A percentile compares a stretch with the other conserved stretches of the same genome.
Conservation (phyloP, 1,140 invertebrate species). For the Calephelis virginiensis region DNA sequence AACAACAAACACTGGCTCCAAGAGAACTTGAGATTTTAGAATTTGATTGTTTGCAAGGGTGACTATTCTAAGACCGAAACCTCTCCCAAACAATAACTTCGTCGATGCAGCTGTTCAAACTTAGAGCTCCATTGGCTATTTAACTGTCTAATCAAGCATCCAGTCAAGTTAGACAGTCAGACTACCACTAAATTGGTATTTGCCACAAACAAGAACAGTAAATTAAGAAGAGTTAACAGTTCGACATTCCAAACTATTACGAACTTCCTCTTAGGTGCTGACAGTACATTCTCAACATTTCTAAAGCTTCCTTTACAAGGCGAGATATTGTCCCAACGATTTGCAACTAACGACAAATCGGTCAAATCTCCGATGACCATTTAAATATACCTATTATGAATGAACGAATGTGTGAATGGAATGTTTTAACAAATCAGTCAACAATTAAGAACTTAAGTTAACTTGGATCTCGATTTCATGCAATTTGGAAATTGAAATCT, state of each 20-base stretch:
- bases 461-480: too few relatives aligned
- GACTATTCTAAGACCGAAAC: slow-evolving; percentile 7
- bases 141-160: slow-evolving; percentile 45
- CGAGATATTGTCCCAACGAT: not conserved
- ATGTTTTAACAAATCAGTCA: not conserved
- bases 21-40: not conserved
- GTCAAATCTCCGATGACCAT: not conserved
- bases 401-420: too few relatives aligned
- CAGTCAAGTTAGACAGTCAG: slow-evolving; percentile 47
- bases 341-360: not conserved
- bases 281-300: slow-evolving; percentile 39
- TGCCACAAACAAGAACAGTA: slow-evolving; percentile 69
- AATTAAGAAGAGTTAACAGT: slow-evolving; percentile 66
- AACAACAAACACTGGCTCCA: not conserved
- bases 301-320: not conserved
- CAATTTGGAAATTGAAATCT: too few relatives aligned
- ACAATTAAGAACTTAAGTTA: too few relatives aligned
- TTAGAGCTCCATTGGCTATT: slow-evolving; percentile 50
- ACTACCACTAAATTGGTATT: slow-evolving; percentile 68
- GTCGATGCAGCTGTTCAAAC: slow-evolving; percentile 37
- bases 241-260: slow-evolving; percentile 35
- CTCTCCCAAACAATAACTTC: slow-evolving; percentile 29
- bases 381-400: too few relatives aligned
- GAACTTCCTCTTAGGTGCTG: slow-evolving; percentile 29
- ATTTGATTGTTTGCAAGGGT: not conserved